Conservation (phyloP, 2,888 invertebrate species). For the Lordiphosa andalusiaca region DNA sequence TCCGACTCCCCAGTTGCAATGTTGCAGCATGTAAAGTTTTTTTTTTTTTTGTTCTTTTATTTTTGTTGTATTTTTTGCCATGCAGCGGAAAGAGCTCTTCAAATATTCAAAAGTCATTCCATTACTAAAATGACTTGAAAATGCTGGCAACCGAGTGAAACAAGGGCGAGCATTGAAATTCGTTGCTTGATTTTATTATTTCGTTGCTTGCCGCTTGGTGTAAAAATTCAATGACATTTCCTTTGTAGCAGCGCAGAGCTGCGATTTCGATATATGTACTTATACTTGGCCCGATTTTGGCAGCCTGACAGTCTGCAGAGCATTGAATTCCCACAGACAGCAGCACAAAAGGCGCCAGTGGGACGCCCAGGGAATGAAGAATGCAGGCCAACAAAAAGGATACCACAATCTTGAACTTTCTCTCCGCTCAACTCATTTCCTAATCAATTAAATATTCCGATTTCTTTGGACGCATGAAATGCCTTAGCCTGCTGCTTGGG, state of each 20-base stretch:
- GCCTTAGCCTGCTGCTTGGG: conserved; percentile 16
- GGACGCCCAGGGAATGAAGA: conserved; percentile 14
- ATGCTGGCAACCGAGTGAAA: conserved; percentile 38
- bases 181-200: conserved; percentile 23
- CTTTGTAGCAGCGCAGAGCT: conserved; percentile 42
- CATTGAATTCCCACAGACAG: conserved; percentile 49
- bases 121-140: conserved; percentile 66
- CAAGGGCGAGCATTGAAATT: conserved; percentile 38
- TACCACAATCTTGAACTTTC: background rate
- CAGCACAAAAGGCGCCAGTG: conserved; percentile 35
- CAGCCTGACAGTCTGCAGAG: conserved; percentile 65
- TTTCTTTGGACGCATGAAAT: conserved; percentile 29
- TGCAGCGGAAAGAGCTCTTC: conserved; percentile 53
- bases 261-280: conserved; percentile 42
- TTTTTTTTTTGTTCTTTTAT: background rate
- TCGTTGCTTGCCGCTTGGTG: conserved; percentile 19
- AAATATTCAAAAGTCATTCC: conserved; percentile 72
- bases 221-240: conserved; percentile 61
- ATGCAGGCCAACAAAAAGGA: conserved; percentile 13
- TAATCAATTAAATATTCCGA: conserved; percentile 74
- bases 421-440: conserved; percentile 55
- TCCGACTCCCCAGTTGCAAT: conserved; percentile 13
- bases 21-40: conserved; percentile 29
- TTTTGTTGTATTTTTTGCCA: conserved; percentile 11
- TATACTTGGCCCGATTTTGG: conserved; percentile 58